Evolutionary conservation across 2,888 invertebrate species (phyloP).

Genomic region (Acanthosepion esculentum): DNA sequence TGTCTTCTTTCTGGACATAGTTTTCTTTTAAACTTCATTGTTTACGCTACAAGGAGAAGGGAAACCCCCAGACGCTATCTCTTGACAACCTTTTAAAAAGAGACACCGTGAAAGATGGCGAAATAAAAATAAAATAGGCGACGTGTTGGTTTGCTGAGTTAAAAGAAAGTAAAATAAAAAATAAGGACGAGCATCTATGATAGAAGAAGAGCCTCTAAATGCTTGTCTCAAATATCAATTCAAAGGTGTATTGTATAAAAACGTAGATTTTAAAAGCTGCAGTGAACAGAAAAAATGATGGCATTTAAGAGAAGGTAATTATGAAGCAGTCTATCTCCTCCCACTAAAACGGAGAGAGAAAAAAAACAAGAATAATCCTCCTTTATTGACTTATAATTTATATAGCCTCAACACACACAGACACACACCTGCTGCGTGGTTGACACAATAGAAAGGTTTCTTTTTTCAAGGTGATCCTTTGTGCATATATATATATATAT

Average conservation of each 20-base stretch:
- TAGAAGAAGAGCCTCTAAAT: neutral
- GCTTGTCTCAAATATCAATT: neutral
- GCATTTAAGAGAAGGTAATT: neutral
- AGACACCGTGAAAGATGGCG: neutral
- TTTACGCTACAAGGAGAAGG: neutral
- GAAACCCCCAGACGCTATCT: neutral
- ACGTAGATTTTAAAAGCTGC: neutral
- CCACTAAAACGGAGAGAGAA: neutral
- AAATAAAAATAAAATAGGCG: neutral
- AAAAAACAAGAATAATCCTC: neutral
- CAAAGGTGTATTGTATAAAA: neutral
- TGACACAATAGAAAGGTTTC: neutral
- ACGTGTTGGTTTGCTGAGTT: neutral
- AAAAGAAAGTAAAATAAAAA: neutral
- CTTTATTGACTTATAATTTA: neutral
- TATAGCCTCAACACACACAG: neutral
- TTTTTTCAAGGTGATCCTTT: neutral
- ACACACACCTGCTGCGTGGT: neutral
- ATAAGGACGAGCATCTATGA: neutral
- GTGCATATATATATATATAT: neutral
- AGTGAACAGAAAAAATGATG: neutral
- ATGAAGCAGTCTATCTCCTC: neutral
- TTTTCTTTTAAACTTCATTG: neutral
- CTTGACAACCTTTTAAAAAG: neutral
- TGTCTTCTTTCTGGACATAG: neutral